A percentile compares a stretch with the other conserved stretches of the same genome.
phyloP scores from a whole-genome alignment of 2,113 vertebrate genomes.

The Thymallus thymallus region DNA sequence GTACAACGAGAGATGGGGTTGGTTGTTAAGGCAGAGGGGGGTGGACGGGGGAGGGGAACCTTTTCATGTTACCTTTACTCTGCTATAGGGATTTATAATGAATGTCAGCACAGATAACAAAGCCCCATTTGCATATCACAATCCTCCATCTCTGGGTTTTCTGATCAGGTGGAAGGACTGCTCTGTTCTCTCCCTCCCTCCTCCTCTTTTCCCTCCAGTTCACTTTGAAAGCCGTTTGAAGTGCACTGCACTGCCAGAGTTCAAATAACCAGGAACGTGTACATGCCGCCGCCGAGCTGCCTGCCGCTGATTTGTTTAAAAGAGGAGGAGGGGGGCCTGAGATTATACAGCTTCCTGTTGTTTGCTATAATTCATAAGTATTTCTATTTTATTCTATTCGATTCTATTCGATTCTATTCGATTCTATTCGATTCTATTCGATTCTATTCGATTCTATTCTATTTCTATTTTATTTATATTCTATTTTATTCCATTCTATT shows the following conservation, averaged over 20 bases:
- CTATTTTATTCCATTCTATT: too few relatives aligned
- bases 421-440: too few relatives aligned
- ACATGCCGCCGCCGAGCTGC: constrained; percentile 61
- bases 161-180: constrained; percentile 63
- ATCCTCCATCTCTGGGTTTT: constrained; percentile 64
- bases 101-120: constrained; percentile 71
- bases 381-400: too few relatives aligned
- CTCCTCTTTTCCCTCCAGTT: constrained; percentile 11
- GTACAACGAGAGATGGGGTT: constrained; percentile 11
- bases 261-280: constrained; percentile 73
- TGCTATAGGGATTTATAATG: constrained; percentile 55
- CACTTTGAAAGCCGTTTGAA: constrained; percentile 72
- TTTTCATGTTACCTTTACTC: constrained; percentile 63
- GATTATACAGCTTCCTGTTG: too few relatives aligned
- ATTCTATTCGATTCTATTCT: too few relatives aligned
- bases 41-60: constrained; percentile 33
- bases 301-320: constrained; percentile 58
- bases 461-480: too few relatives aligned
- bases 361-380: too few relatives aligned
- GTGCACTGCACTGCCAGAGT: constrained; percentile 55
- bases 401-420: too few relatives aligned
- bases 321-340: constrained; percentile 1
- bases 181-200: constrained; percentile 47
- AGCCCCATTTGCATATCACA: constrained; percentile 73
- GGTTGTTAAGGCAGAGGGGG: neutral